Conservation (phyloP, 2,888 invertebrate species). For the Hypselothyrea guttata region DNA sequence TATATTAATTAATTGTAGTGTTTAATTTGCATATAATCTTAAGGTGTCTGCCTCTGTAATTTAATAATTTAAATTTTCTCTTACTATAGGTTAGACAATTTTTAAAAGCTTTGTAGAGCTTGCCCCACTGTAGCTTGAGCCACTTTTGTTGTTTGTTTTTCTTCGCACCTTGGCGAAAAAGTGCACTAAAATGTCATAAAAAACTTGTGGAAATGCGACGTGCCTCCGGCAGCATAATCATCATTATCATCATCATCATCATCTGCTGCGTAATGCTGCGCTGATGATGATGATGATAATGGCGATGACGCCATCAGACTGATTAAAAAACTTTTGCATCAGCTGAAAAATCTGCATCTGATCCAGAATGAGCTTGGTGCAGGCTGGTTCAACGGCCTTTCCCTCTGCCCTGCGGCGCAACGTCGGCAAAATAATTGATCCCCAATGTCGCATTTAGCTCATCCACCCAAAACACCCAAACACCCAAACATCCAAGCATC, state of each 20-base stretch:
- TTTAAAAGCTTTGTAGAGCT: too few relatives aligned
- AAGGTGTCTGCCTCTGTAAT: too few relatives aligned
- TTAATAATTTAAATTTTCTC: too few relatives aligned
- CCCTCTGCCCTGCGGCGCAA: constrained; percentile 61
- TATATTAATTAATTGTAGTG: too few relatives aligned
- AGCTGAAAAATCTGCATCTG: constrained; percentile 60
- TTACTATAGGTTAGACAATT: too few relatives aligned
- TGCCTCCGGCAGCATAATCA: constrained; percentile 30
- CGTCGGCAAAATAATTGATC: constrained; percentile 72
- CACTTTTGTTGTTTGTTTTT: constrained; percentile 4
- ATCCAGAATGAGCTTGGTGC: constrained; percentile 3
- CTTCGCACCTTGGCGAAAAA: constrained; percentile 56
- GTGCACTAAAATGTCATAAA: constrained; percentile 63
- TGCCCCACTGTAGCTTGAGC: background rate
- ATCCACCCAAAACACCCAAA: constrained; percentile 5
- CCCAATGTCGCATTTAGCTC: constrained; percentile 69
- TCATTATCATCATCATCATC: constrained; percentile 23
- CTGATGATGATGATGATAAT: constrained; percentile 26
- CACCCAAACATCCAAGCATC: constrained; percentile 9
- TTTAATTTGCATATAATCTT: too few relatives aligned
- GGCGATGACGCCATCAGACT: constrained; percentile 51
- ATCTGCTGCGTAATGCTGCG: constrained; percentile 5
- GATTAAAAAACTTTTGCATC: constrained; percentile 71
- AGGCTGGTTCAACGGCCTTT: constrained; percentile 56
- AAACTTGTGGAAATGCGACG: constrained; percentile 53